Conservation (phyloP, 2,113 vertebrate species). For the Hydrolagus affinis region DNA sequence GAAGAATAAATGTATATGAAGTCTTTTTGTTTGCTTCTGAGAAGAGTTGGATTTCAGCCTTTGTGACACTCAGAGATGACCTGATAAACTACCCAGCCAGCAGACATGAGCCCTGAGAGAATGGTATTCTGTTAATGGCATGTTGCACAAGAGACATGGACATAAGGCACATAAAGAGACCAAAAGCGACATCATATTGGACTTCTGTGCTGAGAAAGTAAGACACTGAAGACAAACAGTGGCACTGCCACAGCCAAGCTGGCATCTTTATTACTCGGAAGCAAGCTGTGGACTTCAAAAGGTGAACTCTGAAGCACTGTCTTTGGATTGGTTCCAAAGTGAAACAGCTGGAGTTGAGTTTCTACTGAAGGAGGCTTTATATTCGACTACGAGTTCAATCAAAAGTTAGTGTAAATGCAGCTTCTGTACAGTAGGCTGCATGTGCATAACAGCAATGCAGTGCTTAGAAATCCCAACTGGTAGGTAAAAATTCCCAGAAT, state of each 20-base stretch:
- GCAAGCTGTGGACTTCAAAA: conserved; percentile 3
- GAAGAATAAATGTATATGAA: no score
- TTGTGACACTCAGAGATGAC: no score
- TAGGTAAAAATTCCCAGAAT: conserved; percentile 8
- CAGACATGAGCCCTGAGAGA: no score
- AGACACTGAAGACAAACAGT: background rate
- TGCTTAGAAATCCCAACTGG: conserved; percentile 6
- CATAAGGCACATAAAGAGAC: no score
- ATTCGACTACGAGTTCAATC: background rate
- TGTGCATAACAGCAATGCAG: background rate
- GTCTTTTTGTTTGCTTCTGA: no score
- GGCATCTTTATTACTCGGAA: background rate
- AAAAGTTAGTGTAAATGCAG: conserved; percentile 10
- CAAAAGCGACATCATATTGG: no score
- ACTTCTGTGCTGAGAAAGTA: no score
- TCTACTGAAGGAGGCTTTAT: background rate
- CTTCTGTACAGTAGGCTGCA: background rate
- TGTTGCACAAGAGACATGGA: no score
- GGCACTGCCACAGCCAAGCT: background rate
- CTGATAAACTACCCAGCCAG: no score
- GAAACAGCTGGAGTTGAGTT: conserved; percentile 15
- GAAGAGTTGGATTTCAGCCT: no score
- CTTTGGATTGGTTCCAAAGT: conserved; percentile 17
- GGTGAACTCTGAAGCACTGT: background rate
- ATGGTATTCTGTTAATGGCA: no score